Base-by-base conservation (phyloP, 2,113 vertebrate genomes). In the Alethe castanea region DNA sequence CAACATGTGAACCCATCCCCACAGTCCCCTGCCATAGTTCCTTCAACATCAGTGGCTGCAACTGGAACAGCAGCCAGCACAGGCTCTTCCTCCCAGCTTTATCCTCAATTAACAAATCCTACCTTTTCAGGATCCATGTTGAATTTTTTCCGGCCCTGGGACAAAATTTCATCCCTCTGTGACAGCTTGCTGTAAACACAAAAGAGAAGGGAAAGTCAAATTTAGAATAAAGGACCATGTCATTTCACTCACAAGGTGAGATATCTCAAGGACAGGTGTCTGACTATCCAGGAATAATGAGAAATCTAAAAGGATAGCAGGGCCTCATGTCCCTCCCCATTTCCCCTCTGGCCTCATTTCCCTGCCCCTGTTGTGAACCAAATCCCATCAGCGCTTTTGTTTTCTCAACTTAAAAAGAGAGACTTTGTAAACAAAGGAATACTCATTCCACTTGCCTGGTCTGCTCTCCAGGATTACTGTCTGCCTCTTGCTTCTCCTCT, bases 41-140 rank as follows among this genome's bases (percentile, higher is more conserved):
- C 42, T 90, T 61, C 33, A 54, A 13, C 24, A 74, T 11, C 6
- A 1, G 17, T 24, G 33, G 13, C 61, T 81, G 65, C 72, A 71
- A 31, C 7, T 60, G 31, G 48, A 54, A 19, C 8, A 40, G 53
- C 14, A 86, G 47, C n/a, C 48, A 86, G 44, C 17, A 77, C n/a
- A 65, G 66, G 16, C 14, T 90, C 53, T 88, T 83, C 38, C 38
- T 81, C 48, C 3, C 15, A 85, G 10, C 24, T 79, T 73, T 47
- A 18, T 78, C 45, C 38, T 67, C 50, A 57, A 81, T 20, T 3
- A 20, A 13, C 14, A 61, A 72, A 11, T 26, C 96, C 89, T 92
- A 99, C 99, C 98, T 99, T 99, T 91, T 97, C 94, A 36, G 99
- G 99, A 80, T 99, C 98, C 98, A 99, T 98, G 97, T 99, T 99